Percentiles rank a stretch among this genome's conserved stretches.
Evolutionary conservation across 2,888 invertebrate species (phyloP).

Genomic region (Diplolepis rosae): DNA sequence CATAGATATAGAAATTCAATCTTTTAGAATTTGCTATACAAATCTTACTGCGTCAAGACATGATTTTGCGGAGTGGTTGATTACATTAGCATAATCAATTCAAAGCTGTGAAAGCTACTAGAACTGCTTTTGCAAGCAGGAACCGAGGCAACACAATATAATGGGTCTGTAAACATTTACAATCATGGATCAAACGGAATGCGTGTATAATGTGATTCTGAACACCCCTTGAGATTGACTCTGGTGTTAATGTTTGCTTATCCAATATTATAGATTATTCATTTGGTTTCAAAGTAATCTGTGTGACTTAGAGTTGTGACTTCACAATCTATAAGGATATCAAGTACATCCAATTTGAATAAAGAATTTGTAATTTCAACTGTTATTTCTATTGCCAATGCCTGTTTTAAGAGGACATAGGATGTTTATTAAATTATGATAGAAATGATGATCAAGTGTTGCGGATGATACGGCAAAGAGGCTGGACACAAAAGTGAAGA

Average conservation of each 20-base stretch:
- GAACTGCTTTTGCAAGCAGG: conserved; percentile 34
- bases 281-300: background rate
- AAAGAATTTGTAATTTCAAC: too few species aligned
- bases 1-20: background rate
- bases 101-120: conserved; percentile 18
- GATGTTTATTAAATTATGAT: too few species aligned
- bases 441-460: background rate
- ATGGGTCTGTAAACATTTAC: conserved; percentile 67
- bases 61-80: background rate
- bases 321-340: background rate
- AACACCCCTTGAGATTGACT: conserved; percentile 50
- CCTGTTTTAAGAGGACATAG: too few species aligned
- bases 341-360: background rate
- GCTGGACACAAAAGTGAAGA: conserved; percentile 24
- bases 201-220: conserved; percentile 46
- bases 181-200: conserved; percentile 66
- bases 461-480: background rate
- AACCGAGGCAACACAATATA: conserved; percentile 50
- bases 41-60: background rate
- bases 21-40: background rate
- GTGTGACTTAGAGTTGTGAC: background rate
- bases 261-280: conserved; percentile 13
- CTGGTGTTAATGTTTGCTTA: conserved; percentile 54
- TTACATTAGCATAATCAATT: conserved; percentile 22
- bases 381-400: too few species aligned